Evolutionary conservation across 1,140 invertebrate genomes (phyloP).

Genomic region (Apis florea): DNA sequence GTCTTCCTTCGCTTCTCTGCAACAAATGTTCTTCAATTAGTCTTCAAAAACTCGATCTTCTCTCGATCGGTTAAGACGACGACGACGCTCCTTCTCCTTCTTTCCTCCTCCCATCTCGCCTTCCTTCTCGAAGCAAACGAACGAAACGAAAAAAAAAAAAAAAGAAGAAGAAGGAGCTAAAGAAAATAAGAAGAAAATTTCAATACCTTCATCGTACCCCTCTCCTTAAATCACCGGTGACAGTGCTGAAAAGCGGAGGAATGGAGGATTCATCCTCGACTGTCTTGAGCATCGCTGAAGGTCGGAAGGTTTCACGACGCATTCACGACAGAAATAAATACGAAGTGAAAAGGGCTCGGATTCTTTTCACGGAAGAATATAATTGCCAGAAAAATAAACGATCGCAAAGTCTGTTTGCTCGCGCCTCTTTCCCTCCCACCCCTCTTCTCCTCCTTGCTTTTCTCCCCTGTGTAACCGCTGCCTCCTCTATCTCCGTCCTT

Average conservation of each 20-base stretch:
- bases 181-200: not conserved
- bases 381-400: slow-evolving; percentile 80
- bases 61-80: too few relatives aligned
- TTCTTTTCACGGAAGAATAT: slow-evolving; percentile 76
- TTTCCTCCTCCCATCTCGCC: too few relatives aligned
- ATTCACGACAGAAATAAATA: slow-evolving; percentile 76
- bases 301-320: slow-evolving; percentile 63
- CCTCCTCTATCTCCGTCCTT: not conserved
- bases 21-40: too few relatives aligned
- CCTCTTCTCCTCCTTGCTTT: slow-evolving; percentile 24
- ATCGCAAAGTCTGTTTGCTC: slow-evolving; percentile 75
- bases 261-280: not conserved
- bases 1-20: too few relatives aligned
- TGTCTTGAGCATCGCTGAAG: slow-evolving; percentile 62
- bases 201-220: too few relatives aligned
- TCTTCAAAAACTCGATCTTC: too few relatives aligned
- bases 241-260: not conserved
- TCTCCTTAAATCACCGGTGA: not conserved
- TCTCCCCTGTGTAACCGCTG: slow-evolving; percentile 28
- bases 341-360: slow-evolving; percentile 68
- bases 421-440: slow-evolving; percentile 38
- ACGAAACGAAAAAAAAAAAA: too few relatives aligned
- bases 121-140: too few relatives aligned
- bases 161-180: not conserved
- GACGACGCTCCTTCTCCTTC: too few relatives aligned